A percentile compares a stretch with the other conserved stretches of the same genome.
Evolutionary conservation across 2,797 vertebrate genomes (phyloP).

Genomic region (Merluccius polli): DNA sequence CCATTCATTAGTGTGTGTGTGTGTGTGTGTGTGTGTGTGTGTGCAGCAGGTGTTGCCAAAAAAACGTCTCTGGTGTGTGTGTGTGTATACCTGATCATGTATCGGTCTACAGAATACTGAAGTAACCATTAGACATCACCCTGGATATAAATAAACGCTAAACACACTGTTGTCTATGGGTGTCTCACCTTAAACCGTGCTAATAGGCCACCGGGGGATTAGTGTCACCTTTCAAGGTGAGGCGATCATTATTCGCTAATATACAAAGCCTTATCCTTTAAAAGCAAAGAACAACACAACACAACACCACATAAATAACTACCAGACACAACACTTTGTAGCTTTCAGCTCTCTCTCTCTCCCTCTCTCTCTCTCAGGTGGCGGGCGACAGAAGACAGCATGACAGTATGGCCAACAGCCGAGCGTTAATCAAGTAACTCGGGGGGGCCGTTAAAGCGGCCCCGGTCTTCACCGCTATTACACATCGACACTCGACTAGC

Average conservation of each 20-base stretch:
- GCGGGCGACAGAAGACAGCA: not conserved
- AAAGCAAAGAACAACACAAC: not conserved
- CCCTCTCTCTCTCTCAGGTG: not conserved
- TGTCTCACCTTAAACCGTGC: not conserved
- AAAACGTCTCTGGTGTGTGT: not conserved
- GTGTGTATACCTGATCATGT: not conserved
- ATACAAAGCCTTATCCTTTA: not conserved
- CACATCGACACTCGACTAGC: conserved; percentile 11
- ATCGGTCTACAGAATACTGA: not conserved
- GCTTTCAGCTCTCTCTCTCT: not conserved
- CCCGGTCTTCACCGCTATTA: not conserved
- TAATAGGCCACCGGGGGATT: not conserved
- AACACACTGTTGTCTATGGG: not conserved
- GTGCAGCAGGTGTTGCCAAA: too few species aligned
- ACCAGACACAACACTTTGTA: not conserved
- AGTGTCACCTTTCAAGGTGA: not conserved
- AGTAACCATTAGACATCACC: not conserved
- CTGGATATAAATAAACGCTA: not conserved
- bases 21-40: conserved; percentile 16
- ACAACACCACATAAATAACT: not conserved
- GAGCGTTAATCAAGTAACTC: conserved; percentile 84
- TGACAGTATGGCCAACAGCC: conserved; percentile 44
- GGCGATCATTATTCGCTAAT: not conserved
- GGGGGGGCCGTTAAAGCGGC: conserved; percentile 32
- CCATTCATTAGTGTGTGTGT: conserved; percentile 57